Evolutionary conservation across 2,888 invertebrate genomes (phyloP).

Genomic region (Chymomyza fuscimana): DNA sequence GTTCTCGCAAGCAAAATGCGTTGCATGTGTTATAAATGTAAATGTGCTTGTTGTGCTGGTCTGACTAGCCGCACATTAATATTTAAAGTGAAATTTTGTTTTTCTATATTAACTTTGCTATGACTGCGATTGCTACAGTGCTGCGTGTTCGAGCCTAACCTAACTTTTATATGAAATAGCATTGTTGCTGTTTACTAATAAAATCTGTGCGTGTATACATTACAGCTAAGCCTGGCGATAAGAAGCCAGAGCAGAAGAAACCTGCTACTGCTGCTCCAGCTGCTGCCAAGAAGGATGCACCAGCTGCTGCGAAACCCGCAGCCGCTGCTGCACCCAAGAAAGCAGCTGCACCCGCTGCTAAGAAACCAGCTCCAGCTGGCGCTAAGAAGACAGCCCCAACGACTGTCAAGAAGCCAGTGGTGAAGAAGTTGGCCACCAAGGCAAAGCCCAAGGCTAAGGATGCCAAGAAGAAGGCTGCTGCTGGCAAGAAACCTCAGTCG

Average conservation of each 20-base stretch:
- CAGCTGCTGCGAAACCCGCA: constrained; percentile 77
- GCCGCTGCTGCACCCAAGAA: constrained; percentile 70
- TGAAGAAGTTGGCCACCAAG: constrained; percentile 77
- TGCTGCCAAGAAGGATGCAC: constrained; percentile 79
- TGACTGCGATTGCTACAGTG: not conserved
- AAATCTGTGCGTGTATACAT: constrained; percentile 35
- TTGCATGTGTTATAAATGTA: not conserved
- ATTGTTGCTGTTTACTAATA: constrained; percentile 45
- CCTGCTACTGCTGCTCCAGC: constrained; percentile 76
- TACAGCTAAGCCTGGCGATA: constrained; percentile 83
- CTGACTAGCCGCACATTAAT: not conserved
- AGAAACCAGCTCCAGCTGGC: constrained; percentile 71
- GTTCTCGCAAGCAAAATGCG: constrained; percentile 20
- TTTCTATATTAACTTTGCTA: not conserved
- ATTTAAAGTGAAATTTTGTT: not conserved
- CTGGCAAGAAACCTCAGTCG: constrained; percentile 79
- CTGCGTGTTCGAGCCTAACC: constrained; percentile 56
- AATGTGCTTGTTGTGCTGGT: constrained; percentile 4
- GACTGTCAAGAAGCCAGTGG: constrained; percentile 66
- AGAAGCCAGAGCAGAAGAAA: constrained; percentile 81
- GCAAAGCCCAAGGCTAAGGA: constrained; percentile 76
- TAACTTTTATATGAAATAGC: constrained; percentile 37
- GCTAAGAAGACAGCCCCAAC: constrained; percentile 79
- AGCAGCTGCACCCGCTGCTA: constrained; percentile 71
- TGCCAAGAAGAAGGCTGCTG: constrained; percentile 76